These are phyloP conservation scores for Rhabdomys pumilio DNA, from an alignment of 2,797 vertebrate species.

Conservation along the genomic window DNA sequence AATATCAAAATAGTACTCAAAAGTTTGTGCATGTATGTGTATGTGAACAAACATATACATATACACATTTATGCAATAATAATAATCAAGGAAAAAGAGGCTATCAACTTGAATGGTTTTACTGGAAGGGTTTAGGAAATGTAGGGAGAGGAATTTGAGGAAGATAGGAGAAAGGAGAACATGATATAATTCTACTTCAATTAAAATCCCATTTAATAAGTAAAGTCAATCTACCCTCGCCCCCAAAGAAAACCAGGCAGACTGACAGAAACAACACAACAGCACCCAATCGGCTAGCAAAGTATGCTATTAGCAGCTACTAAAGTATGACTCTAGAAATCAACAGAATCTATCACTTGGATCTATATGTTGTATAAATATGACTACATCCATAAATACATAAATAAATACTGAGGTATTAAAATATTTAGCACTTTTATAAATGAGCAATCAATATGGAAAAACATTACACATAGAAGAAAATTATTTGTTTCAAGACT, in stretches of 20 bases:
- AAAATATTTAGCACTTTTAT: neutral
- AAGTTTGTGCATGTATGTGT: no score
- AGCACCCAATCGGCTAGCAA: neutral
- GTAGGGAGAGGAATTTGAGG: neutral
- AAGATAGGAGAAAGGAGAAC: no score
- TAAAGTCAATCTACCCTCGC: neutral
- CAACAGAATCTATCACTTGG: neutral
- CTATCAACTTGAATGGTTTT: neutral
- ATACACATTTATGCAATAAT: neutral
- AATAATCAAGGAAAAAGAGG: neutral
- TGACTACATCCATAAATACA: neutral
- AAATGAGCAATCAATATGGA: neutral
- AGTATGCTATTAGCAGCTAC: neutral
- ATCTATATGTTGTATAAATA: neutral
- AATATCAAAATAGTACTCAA: neutral
- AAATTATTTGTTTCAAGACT: neutral
- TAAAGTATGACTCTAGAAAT: neutral
- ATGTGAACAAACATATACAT: no score
- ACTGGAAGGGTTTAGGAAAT: neutral
- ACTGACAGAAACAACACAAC: neutral
- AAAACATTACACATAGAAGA: neutral
- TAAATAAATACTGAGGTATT: neutral
- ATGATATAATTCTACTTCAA: neutral
- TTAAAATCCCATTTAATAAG: neutral
- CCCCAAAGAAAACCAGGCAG: neutral